Evolutionary conservation across 2,797 vertebrate species (phyloP).

Genomic region (Tragopan temminckii): DNA sequence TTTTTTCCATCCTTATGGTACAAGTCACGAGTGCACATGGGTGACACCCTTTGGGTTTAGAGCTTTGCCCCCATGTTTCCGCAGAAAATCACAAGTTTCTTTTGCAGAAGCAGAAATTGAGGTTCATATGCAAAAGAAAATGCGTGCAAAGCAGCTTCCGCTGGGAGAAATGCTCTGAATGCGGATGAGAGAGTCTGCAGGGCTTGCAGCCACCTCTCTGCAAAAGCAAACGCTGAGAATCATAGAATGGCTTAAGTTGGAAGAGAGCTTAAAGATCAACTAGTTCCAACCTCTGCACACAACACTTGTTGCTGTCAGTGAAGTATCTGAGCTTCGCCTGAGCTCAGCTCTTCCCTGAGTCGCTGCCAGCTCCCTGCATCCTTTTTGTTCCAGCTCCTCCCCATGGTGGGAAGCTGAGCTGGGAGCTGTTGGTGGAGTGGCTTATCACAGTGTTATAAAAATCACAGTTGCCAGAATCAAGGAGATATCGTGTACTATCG

Average conservation of each 20-base stretch:
- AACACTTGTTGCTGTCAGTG: background rate
- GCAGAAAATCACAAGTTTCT: conserved; percentile 9
- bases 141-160: background rate
- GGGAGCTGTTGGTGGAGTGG: background rate
- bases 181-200: background rate
- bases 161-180: background rate
- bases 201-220: accelerated
- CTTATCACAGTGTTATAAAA: background rate
- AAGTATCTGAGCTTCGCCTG: background rate
- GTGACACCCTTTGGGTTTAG: background rate
- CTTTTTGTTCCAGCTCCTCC: background rate
- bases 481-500: accelerated
- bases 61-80: conserved; percentile 48
- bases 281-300: background rate
- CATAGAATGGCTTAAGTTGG: no score
- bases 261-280: no score
- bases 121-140: conserved; percentile 44
- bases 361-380: background rate
- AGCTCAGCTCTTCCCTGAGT: background rate
- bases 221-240: background rate
- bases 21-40: background rate
- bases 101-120: conserved; percentile 50
- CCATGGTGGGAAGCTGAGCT: background rate
- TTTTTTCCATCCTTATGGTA: conserved; percentile 28
- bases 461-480: accelerated